These are phyloP conservation scores for Pogonocherus hispidulus DNA, from an alignment of 2,888 invertebrate genomes.

Conservation along the genomic window DNA sequence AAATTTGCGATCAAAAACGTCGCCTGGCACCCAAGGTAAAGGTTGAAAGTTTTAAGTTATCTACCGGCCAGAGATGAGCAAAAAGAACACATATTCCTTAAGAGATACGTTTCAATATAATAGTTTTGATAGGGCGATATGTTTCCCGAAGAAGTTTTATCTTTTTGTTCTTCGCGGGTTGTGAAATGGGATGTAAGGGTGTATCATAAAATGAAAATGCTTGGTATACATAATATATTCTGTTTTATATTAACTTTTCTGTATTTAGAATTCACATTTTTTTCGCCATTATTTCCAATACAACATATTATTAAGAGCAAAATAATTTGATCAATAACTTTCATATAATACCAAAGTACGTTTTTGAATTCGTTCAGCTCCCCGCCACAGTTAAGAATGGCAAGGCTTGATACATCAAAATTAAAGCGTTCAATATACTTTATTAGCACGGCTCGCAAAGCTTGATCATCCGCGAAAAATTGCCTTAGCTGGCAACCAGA, in stretches of 20 bases:
- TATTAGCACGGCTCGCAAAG: neutral
- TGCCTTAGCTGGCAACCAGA: conserved; percentile 16
- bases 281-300: too few relatives aligned
- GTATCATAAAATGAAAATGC: neutral
- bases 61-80: neutral
- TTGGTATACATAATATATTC: neutral
- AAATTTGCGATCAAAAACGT: too few relatives aligned
- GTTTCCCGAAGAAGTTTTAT: neutral
- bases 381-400: too few relatives aligned
- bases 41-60: neutral
- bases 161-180: neutral
- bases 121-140: conserved; percentile 2
- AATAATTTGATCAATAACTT: too few relatives aligned
- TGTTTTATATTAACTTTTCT: too few relatives aligned
- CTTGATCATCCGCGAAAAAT: conserved; percentile 20
- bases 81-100: neutral
- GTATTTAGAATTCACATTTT: too few relatives aligned
- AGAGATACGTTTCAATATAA: conserved; percentile 2
- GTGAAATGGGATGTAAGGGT: neutral
- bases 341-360: too few relatives aligned
- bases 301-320: too few relatives aligned
- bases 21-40: neutral
- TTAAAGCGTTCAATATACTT: neutral
- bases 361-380: too few relatives aligned
- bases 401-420: too few relatives aligned